phyloP scores from a whole-genome alignment of 2,888 invertebrate genomes.

The Idaea straminata region DNA sequence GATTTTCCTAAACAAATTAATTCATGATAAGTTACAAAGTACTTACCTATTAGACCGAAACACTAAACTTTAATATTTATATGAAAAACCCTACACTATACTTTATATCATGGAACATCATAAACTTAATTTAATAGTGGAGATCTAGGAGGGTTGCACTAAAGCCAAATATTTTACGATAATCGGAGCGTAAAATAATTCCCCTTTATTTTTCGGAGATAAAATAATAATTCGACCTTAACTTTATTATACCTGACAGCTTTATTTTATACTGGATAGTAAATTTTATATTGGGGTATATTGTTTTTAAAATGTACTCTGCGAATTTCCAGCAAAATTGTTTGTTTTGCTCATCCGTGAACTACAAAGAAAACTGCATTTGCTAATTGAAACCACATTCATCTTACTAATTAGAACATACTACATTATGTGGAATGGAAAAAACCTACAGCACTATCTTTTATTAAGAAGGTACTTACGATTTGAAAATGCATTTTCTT shows the following conservation, averaged over 20 bases:
- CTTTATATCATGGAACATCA: background rate
- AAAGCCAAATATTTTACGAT: conserved; percentile 1
- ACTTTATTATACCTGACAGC: conserved; percentile 1
- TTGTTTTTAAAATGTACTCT: background rate
- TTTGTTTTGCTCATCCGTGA: background rate
- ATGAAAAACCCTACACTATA: background rate
- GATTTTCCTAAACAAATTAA: background rate
- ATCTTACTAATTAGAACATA: background rate
- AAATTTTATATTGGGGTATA: background rate
- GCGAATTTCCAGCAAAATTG: background rate
- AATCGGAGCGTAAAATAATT: background rate
- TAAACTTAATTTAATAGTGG: conserved; percentile 1
- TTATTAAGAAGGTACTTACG: no score
- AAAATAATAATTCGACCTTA: background rate
- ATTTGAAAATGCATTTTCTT: no score
- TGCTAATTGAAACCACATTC: background rate
- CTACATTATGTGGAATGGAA: background rate
- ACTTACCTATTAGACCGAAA: background rate
- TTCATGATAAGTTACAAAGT: background rate
- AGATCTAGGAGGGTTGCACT: background rate
- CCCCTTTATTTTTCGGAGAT: background rate
- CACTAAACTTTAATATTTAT: background rate
- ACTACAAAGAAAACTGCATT: background rate
- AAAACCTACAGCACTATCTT: no score
- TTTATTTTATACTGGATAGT: background rate